These are phyloP conservation scores for Ditylenchus weischeri DNA, from an alignment of 2,888 invertebrate genomes.

Conservation along the genomic window DNA sequence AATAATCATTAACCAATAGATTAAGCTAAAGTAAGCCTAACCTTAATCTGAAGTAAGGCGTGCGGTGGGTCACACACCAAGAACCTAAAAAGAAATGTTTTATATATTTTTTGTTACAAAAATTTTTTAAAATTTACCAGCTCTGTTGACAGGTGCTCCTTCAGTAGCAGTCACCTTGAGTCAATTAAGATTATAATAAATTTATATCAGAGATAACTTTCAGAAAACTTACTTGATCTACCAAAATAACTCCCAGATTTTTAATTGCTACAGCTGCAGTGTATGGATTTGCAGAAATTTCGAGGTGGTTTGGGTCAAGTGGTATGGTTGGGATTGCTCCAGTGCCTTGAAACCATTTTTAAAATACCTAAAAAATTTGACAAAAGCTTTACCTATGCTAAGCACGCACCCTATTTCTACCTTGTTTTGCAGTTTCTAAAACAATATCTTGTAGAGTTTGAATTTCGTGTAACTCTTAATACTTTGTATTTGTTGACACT, in stretches of 20 bases:
- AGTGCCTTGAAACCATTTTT: slow-evolving; percentile 60
- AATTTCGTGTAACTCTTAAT: not conserved
- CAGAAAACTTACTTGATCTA: slow-evolving; percentile 73
- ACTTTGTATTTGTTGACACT: slow-evolving; percentile 70
- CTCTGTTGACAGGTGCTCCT: slow-evolving; percentile 88
- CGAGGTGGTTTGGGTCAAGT: slow-evolving; percentile 74
- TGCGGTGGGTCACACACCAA: slow-evolving; percentile 84
- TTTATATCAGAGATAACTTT: not conserved
- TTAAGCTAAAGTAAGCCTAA: too few relatives aligned
- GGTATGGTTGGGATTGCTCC: slow-evolving; percentile 63
- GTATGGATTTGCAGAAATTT: slow-evolving; percentile 73
- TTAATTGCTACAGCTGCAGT: slow-evolving; percentile 72
- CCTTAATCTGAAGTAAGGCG: slow-evolving; percentile 79
- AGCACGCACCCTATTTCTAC: slow-evolving; percentile 72
- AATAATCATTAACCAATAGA: too few relatives aligned
- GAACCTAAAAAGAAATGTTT: slow-evolving; percentile 64
- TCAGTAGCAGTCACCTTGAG: slow-evolving; percentile 82
- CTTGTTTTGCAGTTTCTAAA: slow-evolving; percentile 62
- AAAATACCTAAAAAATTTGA: too few relatives aligned
- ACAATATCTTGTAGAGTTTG: not conserved
- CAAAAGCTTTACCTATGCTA: slow-evolving; percentile 67
- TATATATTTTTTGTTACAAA: not conserved
- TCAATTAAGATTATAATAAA: not conserved
- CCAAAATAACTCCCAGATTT: slow-evolving; percentile 76
- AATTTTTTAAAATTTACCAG: slow-evolving; percentile 60